Evolutionary conservation across 2,888 invertebrate genomes (phyloP).

Genomic region (Leptinotarsa rubiginosa): DNA sequence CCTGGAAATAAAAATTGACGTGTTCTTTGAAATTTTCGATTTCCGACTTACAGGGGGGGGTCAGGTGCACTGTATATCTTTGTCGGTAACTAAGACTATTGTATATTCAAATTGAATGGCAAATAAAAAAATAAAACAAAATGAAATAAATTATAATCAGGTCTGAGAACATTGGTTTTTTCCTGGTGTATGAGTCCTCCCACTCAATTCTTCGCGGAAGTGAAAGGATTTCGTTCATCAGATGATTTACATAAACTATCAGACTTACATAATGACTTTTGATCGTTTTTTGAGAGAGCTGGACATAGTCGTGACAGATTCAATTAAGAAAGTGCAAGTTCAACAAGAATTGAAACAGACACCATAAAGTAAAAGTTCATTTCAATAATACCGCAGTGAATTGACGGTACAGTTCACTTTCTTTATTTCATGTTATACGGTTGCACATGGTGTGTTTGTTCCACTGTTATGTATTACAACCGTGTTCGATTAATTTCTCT

Average conservation of each 20-base stretch:
- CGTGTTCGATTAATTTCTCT: constrained; percentile 8
- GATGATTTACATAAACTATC: constrained; percentile 1
- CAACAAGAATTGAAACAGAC: constrained; percentile 18
- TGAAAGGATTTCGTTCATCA: not conserved
- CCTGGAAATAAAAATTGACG: no score
- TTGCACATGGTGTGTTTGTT: constrained; percentile 10
- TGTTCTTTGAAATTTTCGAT: no score
- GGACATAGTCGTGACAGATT: constrained; percentile 4
- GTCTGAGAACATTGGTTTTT: no score
- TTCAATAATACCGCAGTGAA: not conserved
- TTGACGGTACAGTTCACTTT: constrained; percentile 13
- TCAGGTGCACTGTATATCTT: no score
- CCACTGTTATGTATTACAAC: constrained; percentile 6
- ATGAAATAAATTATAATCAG: no score
- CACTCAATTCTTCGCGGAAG: not conserved
- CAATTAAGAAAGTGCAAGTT: constrained; percentile 13
- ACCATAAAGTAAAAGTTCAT: constrained; percentile 24
- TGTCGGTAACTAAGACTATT: no score
- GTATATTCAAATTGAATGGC: no score
- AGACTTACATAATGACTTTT: not conserved
- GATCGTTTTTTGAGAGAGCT: constrained; percentile 7
- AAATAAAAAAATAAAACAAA: no score
- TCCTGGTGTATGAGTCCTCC: no score
- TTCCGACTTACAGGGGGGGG: no score
- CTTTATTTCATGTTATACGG: constrained; percentile 5